A percentile compares a stretch with the other conserved stretches of the same genome.
Conservation (phyloP, 2,888 invertebrate genomes). For the Resseliella maxima region DNA sequence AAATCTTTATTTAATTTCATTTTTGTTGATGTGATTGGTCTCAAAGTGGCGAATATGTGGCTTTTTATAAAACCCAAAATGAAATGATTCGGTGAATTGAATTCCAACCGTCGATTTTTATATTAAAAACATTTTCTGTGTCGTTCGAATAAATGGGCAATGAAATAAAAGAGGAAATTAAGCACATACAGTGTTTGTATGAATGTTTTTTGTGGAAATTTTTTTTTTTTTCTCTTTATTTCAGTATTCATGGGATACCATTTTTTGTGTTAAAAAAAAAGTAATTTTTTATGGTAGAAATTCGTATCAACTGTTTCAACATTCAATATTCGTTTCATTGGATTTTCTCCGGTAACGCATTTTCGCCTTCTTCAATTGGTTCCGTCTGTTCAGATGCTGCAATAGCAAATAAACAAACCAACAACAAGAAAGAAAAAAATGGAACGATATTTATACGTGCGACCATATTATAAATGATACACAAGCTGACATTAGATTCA, state of each 20-base stretch:
- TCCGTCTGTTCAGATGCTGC: neutral
- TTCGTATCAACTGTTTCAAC: neutral
- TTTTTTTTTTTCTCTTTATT: neutral
- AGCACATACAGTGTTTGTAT: neutral
- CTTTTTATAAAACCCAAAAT: neutral
- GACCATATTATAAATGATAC: constrained; percentile 34
- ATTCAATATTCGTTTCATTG: constrained; percentile 11
- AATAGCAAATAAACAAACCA: neutral
- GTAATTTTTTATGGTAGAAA: constrained; percentile 14
- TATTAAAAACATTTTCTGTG: neutral
- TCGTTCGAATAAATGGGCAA: neutral
- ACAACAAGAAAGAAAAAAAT: neutral
- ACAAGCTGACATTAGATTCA: constrained; percentile 13
- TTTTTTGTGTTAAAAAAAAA: neutral
- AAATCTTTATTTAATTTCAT: neutral
- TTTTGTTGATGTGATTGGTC: neutral
- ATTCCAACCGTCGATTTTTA: neutral
- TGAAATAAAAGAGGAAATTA: neutral
- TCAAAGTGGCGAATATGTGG: neutral
- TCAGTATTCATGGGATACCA: neutral
- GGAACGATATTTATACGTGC: neutral
- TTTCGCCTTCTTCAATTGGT: neutral
- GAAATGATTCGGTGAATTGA: neutral
- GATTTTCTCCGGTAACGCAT: neutral
- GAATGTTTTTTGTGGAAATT: neutral